These are phyloP conservation scores for Scaptomyza graminum DNA, from an alignment of 1,140 invertebrate species.

Conservation along the genomic window DNA sequence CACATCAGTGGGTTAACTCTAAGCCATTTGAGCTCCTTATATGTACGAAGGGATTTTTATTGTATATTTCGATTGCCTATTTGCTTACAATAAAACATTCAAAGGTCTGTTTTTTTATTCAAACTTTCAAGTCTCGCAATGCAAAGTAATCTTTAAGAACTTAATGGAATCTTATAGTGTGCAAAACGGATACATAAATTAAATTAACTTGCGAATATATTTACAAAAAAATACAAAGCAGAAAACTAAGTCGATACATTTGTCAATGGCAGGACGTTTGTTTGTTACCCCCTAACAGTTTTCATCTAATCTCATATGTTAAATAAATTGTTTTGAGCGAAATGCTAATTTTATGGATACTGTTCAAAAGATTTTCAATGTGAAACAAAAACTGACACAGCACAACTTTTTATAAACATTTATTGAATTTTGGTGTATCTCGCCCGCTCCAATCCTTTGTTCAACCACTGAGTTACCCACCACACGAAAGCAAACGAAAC, in stretches of 20 bases:
- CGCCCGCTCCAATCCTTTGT: neutral
- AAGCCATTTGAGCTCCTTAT: conserved; percentile 5
- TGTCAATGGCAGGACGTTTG: neutral
- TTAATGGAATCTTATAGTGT: conserved; percentile 37
- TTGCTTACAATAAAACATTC: conserved; percentile 12
- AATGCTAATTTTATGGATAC: conserved; percentile 67
- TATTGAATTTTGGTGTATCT: conserved; percentile 60
- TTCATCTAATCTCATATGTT: conserved; percentile 63
- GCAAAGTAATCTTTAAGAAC: conserved; percentile 18
- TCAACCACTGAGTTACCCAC: conserved; percentile 22
- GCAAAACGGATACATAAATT: conserved; percentile 37
- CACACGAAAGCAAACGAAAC: conserved; percentile 35
- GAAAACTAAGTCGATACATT: neutral
- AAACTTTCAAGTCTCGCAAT: conserved; percentile 17
- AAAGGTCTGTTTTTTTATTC: conserved; percentile 17
- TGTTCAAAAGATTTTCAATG: conserved; percentile 50
- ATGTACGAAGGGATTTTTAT: neutral
- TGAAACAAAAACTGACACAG: conserved; percentile 46
- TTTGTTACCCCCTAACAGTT: conserved; percentile 33
- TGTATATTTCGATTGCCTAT: neutral
- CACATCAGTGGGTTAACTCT: neutral
- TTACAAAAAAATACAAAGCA: conserved; percentile 9
- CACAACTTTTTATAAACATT: conserved; percentile 56
- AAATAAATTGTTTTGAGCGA: conserved; percentile 55
- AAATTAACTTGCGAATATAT: conserved; percentile 41